phyloP scores from a whole-genome alignment of 2,888 invertebrate genomes.

The Elgonia sp. region DNA sequence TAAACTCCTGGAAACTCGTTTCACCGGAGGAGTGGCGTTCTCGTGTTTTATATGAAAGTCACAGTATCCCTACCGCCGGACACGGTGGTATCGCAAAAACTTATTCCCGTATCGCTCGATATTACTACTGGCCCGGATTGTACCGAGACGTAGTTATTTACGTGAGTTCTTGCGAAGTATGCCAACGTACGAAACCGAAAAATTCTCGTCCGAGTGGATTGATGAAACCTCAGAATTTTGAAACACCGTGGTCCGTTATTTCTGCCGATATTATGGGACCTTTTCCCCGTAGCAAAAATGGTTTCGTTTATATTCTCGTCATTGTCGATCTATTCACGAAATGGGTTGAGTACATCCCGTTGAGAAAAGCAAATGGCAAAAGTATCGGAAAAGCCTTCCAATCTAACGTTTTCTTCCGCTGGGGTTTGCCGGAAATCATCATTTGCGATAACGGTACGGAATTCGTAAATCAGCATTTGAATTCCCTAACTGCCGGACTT shows the following conservation, averaged over 20 bases:
- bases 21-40: not conserved
- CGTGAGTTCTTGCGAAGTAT: not conserved
- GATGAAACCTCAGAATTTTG: slow-evolving; percentile 23
- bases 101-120: not conserved
- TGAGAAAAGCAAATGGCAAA: slow-evolving; percentile 46
- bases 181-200: slow-evolving; percentile 1
- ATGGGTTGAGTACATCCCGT: slow-evolving; percentile 60
- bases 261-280: slow-evolving; percentile 45
- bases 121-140: slow-evolving; percentile 15
- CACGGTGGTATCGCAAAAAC: slow-evolving; percentile 7
- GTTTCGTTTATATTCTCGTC: slow-evolving; percentile 26
- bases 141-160: not conserved
- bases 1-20: not conserved
- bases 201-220: slow-evolving; percentile 10
- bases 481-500: not conserved
- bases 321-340: slow-evolving; percentile 55
- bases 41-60: slow-evolving; percentile 4
- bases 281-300: slow-evolving; percentile 31
- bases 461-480: slow-evolving; percentile 39
- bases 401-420: slow-evolving; percentile 44
- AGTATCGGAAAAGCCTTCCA: slow-evolving; percentile 62
- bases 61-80: not conserved
- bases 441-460: slow-evolving; percentile 38
- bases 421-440: slow-evolving; percentile 5
- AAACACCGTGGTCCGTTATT: slow-evolving; percentile 43